phyloP scores from a whole-genome alignment of 1,140 invertebrate species.

The Lordiphosa clarofinis region DNA sequence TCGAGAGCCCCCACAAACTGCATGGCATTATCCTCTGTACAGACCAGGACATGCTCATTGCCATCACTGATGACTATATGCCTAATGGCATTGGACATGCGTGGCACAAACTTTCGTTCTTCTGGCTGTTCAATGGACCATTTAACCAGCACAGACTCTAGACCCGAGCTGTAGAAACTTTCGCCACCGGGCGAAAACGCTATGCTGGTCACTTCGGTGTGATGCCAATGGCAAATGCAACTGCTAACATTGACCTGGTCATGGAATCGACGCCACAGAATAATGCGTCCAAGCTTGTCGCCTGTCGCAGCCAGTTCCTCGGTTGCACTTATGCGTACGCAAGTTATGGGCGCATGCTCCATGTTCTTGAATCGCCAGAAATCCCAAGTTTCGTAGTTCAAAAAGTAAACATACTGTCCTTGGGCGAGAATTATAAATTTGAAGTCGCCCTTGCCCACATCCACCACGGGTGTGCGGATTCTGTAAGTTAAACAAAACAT shows the following conservation, averaged over 20 bases:
- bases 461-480: constrained; percentile 36
- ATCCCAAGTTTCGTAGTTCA: constrained; percentile 65
- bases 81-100: constrained; percentile 86
- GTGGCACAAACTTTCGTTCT: constrained; percentile 85
- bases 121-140: constrained; percentile 82
- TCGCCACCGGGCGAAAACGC: constrained; percentile 86
- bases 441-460: constrained; percentile 50
- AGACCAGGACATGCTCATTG: constrained; percentile 84
- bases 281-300: constrained; percentile 84
- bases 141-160: constrained; percentile 89
- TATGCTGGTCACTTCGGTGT: constrained; percentile 85
- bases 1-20: constrained; percentile 84
- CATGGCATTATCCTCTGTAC: constrained; percentile 89
- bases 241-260: constrained; percentile 7
- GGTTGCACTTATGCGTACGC: constrained; percentile 85
- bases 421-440: constrained; percentile 75
- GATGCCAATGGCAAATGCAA: constrained; percentile 89
- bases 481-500: constrained; percentile 19
- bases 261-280: constrained; percentile 84
- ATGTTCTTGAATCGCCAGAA: constrained; percentile 68
- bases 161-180: constrained; percentile 87
- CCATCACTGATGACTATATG: constrained; percentile 85
- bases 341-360: constrained; percentile 82
- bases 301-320: constrained; percentile 86
- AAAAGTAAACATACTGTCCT: constrained; percentile 65